Conservation (phyloP, 2,113 vertebrate genomes). For the Embiotoca jacksoni region DNA sequence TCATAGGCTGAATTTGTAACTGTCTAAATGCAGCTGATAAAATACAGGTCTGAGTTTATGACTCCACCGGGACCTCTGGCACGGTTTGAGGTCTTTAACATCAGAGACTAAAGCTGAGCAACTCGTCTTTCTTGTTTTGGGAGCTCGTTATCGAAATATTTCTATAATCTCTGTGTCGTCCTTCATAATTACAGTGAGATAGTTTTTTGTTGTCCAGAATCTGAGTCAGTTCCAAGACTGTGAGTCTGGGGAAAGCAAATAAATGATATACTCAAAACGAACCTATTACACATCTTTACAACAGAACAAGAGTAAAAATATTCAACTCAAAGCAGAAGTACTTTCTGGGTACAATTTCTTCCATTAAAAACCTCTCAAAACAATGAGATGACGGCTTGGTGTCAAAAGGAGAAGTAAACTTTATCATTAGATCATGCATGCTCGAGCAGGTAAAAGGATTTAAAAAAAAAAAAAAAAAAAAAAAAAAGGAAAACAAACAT, state of each 20-base stretch:
- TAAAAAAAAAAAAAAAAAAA: slow-evolving; percentile 18
- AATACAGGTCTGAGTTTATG: too few species aligned
- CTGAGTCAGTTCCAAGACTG: too few species aligned
- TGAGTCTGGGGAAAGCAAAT: neutral
- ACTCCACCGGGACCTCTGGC: too few species aligned
- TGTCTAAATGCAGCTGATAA: too few species aligned
- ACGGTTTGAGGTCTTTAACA: too few species aligned
- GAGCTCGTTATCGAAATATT: too few species aligned
- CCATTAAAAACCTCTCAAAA: slow-evolving; percentile 43
- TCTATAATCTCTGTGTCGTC: too few species aligned
- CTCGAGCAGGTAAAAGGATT: slow-evolving; percentile 36
- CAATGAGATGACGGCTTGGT: slow-evolving; percentile 31
- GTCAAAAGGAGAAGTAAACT: slow-evolving; percentile 61
- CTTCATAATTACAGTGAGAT: too few species aligned
- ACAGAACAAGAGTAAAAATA: neutral
- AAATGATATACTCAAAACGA: neutral
- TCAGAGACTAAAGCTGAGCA: too few species aligned
- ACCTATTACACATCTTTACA: neutral
- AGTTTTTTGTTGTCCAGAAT: too few species aligned
- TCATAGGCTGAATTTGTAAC: neutral
- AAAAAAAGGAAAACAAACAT: slow-evolving; percentile 14
- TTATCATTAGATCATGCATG: slow-evolving; percentile 40
- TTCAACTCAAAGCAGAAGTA: slow-evolving; percentile 53
- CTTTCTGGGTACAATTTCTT: slow-evolving; percentile 22
- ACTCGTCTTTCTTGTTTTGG: too few species aligned